Percentiles rank a stretch among this genome's conserved stretches.
Conservation (phyloP, 2,888 invertebrate genomes). For the Tipula unca region DNA sequence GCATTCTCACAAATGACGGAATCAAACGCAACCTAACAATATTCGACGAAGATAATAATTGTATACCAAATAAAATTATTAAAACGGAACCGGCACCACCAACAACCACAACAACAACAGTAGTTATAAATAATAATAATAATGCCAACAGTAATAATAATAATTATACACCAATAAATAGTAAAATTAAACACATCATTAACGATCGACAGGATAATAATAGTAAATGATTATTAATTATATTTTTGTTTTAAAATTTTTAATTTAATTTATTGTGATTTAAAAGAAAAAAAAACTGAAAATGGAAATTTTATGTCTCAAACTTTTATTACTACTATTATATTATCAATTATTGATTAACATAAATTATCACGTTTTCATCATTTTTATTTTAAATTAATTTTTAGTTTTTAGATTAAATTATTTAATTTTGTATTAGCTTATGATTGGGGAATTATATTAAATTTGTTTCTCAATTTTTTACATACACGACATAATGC, state of each 20-base stretch:
- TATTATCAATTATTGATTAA: background rate
- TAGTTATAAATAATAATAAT: background rate
- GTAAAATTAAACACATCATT: conserved; percentile 16
- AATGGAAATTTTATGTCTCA: conserved; percentile 14
- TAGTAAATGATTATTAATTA: background rate
- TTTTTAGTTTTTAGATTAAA: background rate
- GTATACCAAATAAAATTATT: conserved; percentile 9
- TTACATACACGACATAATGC: background rate
- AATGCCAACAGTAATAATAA: background rate
- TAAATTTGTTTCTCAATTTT: background rate
- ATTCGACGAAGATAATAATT: background rate
- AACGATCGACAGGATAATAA: conserved; percentile 15
- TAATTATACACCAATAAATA: conserved; percentile 1
- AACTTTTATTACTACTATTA: background rate
- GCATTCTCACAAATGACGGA: background rate
- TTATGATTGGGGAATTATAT: background rate
- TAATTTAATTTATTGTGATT: conserved; percentile 9
- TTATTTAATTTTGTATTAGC: background rate
- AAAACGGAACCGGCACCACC: background rate
- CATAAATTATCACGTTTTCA: background rate
- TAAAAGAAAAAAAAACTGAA: background rate
- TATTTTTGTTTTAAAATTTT: background rate
- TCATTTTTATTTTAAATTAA: background rate
- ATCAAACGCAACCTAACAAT: background rate
- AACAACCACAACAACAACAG: background rate